Evolutionary conservation across 2,113 vertebrate genomes (phyloP).

Genomic region (Bothrops jararaca): DNA sequence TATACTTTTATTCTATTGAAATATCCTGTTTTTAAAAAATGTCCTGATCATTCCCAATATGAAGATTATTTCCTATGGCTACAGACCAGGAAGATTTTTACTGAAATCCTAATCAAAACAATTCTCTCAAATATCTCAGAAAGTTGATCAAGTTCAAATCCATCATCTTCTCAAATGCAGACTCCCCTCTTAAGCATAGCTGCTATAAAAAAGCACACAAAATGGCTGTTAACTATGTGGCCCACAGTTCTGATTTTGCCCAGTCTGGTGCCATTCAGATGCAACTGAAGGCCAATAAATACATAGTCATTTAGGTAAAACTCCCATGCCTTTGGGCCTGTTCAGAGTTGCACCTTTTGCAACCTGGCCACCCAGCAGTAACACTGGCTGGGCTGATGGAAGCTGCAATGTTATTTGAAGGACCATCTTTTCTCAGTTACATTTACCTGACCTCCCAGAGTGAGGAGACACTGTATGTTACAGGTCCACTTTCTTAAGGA

Average conservation of each 20-base stretch:
- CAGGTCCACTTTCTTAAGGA: neutral
- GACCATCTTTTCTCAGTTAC: neutral
- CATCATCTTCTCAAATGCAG: neutral
- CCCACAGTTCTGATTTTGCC: neutral
- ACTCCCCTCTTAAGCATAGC: neutral
- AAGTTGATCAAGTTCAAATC: neutral
- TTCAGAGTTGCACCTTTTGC: neutral
- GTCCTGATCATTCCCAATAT: neutral
- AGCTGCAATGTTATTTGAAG: neutral
- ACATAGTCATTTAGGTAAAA: neutral
- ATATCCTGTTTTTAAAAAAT: neutral
- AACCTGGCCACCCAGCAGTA: neutral
- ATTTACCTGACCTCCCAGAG: neutral
- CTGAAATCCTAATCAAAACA: neutral
- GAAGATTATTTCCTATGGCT: neutral
- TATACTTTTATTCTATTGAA: neutral
- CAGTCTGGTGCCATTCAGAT: neutral
- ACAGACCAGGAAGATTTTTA: neutral
- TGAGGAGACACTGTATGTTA: neutral
- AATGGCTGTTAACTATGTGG: neutral
- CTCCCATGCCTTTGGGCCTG: neutral
- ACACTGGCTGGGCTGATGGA: neutral
- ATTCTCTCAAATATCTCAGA: neutral
- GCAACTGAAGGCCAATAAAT: neutral
- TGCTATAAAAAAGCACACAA: neutral